phyloP scores from a whole-genome alignment of 2,888 invertebrate species.

The Tipula confusa region DNA sequence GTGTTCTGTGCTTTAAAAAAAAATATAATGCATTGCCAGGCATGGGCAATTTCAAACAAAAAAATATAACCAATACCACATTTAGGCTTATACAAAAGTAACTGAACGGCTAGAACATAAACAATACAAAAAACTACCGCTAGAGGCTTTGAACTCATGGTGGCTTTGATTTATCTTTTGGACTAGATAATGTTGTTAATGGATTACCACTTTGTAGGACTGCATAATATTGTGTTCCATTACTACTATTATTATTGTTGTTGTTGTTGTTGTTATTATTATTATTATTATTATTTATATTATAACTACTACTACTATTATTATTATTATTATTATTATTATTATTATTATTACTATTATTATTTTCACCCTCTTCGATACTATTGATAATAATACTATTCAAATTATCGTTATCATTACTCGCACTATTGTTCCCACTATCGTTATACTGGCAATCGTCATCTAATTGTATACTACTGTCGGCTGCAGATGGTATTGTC shows the following conservation, averaged over 20 bases:
- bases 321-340: not conserved
- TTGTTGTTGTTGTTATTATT: not conserved
- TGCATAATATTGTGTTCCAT: constrained; percentile 38
- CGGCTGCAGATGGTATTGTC: constrained; percentile 70
- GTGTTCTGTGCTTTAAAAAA: not conserved
- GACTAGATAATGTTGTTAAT: constrained; percentile 41
- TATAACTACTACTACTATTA: not conserved
- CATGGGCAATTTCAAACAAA: not conserved
- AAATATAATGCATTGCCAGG: not conserved
- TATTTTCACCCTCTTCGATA: constrained; percentile 51
- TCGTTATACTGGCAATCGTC: constrained; percentile 51
- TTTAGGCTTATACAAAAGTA: not conserved
- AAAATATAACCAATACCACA: not conserved
- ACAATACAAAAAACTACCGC: constrained; percentile 3
- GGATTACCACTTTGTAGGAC: constrained; percentile 39
- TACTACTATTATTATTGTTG: not conserved
- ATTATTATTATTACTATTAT: not conserved
- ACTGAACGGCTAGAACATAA: not conserved
- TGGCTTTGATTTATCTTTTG: constrained; percentile 42
- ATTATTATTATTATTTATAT: not conserved
- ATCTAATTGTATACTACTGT: constrained; percentile 64
- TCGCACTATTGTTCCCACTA: not conserved
- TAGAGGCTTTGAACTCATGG: constrained; percentile 40
- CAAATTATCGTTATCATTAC: not conserved
- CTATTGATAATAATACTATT: not conserved